Conservation (phyloP, 1,140 invertebrate genomes). For the Pseudomyrmex cubaensis region DNA sequence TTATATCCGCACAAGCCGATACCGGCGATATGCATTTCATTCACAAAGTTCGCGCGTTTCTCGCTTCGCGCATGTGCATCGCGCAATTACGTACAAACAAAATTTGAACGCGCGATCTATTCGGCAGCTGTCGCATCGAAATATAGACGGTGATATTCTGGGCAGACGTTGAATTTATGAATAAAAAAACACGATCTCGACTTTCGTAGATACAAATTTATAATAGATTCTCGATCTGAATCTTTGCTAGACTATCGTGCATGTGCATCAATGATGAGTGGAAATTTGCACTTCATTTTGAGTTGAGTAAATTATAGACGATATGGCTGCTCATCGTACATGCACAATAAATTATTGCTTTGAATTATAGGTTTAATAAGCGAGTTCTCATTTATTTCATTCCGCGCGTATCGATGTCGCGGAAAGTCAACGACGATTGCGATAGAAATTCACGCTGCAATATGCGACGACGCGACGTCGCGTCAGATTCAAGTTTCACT, state of each 20-base stretch:
- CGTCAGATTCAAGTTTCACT: slow-evolving; percentile 15
- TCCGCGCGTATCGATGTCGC: background rate
- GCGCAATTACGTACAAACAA: slow-evolving; percentile 7
- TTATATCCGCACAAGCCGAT: slow-evolving; percentile 13
- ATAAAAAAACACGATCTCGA: slow-evolving; percentile 8
- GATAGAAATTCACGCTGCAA: slow-evolving; percentile 7
- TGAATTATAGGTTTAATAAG: slow-evolving; percentile 2
- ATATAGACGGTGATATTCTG: slow-evolving; percentile 12
- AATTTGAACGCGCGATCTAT: slow-evolving; percentile 1
- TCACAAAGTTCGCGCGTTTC: slow-evolving; percentile 1
- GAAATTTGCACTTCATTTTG: slow-evolving; percentile 6
- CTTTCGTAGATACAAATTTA: slow-evolving; percentile 8
- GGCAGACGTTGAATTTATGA: slow-evolving; percentile 16
- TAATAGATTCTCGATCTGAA: background rate
- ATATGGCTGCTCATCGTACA: no score
- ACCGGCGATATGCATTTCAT: slow-evolving; percentile 1
- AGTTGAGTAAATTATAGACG: background rate
- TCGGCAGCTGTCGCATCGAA: slow-evolving; percentile 35
- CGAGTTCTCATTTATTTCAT: background rate
- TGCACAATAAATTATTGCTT: slow-evolving; percentile 18
- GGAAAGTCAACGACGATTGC: background rate
- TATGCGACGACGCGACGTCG: background rate
- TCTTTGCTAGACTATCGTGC: background rate
- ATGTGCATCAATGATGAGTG: no score
- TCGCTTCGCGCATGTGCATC: slow-evolving; percentile 3